Conservation (phyloP, 2,888 invertebrate species). For the Dryomyza anilis region DNA sequence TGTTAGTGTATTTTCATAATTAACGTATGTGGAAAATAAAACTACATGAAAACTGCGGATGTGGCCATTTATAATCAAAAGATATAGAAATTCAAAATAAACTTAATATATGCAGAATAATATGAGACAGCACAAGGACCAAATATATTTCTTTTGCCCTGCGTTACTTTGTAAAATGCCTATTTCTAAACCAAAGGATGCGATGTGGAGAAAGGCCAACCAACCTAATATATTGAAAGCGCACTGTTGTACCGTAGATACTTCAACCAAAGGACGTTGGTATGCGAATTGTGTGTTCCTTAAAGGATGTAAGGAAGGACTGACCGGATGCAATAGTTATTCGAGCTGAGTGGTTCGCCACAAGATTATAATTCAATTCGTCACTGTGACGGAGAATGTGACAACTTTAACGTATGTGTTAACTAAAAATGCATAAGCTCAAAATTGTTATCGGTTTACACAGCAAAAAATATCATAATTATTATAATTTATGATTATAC, state of each 20-base stretch:
- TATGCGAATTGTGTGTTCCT: no score
- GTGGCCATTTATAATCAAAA: slow-evolving; percentile 26
- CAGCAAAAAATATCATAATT: no score
- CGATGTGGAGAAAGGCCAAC: background rate
- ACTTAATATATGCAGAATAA: background rate
- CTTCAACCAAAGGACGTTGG: no score
- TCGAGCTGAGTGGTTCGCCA: slow-evolving; percentile 15
- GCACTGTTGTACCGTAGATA: no score
- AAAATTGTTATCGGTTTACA: no score
- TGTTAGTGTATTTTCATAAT: no score
- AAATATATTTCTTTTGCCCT: background rate
- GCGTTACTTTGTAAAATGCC: no score
- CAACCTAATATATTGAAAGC: background rate
- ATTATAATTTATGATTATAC: no score
- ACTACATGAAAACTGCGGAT: no score
- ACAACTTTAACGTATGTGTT: background rate
- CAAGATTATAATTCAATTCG: slow-evolving; percentile 24
- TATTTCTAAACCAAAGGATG: no score
- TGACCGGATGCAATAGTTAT: slow-evolving; percentile 17
- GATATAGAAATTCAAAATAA: background rate
- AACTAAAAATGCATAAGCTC: background rate
- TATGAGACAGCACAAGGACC: background rate
- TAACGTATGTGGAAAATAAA: no score
- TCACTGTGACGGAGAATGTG: background rate
- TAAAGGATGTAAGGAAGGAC: background rate